These are phyloP conservation scores for Luffia ferchaultella DNA, from an alignment of 2,888 invertebrate genomes.

Conservation along the genomic window DNA sequence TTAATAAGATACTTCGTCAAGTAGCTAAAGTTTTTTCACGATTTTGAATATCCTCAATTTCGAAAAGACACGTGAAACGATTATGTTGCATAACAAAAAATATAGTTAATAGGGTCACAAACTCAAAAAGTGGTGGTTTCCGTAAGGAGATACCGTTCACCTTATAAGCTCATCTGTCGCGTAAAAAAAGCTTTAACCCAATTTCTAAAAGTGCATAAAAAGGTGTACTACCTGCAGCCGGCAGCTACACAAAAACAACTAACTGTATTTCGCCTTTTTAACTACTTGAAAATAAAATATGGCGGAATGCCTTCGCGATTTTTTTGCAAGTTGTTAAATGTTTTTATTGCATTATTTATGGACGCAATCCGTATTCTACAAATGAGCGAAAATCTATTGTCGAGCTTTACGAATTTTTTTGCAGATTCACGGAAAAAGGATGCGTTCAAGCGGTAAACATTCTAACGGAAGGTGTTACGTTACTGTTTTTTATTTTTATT, in stretches of 20 bases:
- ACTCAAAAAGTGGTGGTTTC: conserved; percentile 47
- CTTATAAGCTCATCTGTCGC: conserved; percentile 48
- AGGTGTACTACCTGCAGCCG: background rate
- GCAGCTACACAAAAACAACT: conserved; percentile 32
- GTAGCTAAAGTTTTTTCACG: too few species aligned
- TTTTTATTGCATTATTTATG: conserved; percentile 42
- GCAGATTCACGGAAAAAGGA: background rate
- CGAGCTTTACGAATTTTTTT: background rate
- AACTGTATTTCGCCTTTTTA: conserved; percentile 46
- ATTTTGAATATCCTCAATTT: too few species aligned
- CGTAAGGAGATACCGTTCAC: conserved; percentile 59
- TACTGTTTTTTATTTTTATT: too few species aligned
- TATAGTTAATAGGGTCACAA: conserved; percentile 49
- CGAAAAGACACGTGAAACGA: conserved; percentile 43
- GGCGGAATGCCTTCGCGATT: conserved; percentile 27
- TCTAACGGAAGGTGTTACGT: too few species aligned
- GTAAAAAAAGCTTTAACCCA: conserved; percentile 49
- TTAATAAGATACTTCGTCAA: too few species aligned
- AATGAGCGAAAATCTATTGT: conserved; percentile 25
- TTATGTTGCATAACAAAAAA: conserved; percentile 31
- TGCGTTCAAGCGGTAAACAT: too few species aligned
- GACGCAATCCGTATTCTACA: conserved; percentile 34
- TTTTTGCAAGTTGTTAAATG: conserved; percentile 7
- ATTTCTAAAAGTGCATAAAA: conserved; percentile 35
- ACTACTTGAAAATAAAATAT: conserved; percentile 21